A percentile compares a stretch with the other conserved stretches of the same genome.
These are phyloP conservation scores for Mylabris sibirica DNA, from an alignment of 2,888 invertebrate genomes.

Conservation along the genomic window DNA sequence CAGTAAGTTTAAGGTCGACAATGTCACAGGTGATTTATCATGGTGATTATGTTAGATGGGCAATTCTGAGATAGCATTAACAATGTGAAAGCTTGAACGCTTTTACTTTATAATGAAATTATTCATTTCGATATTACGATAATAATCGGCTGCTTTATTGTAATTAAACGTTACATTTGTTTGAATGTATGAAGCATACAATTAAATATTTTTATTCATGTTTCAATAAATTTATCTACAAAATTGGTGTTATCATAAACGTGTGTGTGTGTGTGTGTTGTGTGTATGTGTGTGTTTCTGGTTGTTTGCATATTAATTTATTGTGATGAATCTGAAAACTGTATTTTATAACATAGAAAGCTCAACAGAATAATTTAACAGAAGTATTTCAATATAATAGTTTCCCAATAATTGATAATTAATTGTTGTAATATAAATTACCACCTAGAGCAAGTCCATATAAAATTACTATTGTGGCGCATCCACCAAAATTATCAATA, in stretches of 20 bases:
- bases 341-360: not conserved
- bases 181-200: not conserved
- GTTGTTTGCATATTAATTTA: not conserved
- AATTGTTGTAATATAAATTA: too few relatives aligned
- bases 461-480: not conserved
- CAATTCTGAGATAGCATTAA: not conserved
- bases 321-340: not conserved
- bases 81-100: not conserved
- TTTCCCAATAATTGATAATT: not conserved
- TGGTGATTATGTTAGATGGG: not conserved
- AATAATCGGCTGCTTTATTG: not conserved
- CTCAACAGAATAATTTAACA: not conserved
- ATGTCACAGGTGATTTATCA: slow-evolving; percentile 7
- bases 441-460: too few relatives aligned
- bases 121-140: not conserved
- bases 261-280: not conserved
- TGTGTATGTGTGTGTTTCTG: not conserved
- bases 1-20: slow-evolving; percentile 1
- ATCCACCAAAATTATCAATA: not conserved
- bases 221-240: not conserved
- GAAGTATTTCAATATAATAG: not conserved
- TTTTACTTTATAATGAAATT: not conserved
- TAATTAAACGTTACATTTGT: not conserved
- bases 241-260: not conserved
- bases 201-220: not conserved